phyloP scores from a whole-genome alignment of 2,797 vertebrate species.

The Cynopterus sphinx region DNA sequence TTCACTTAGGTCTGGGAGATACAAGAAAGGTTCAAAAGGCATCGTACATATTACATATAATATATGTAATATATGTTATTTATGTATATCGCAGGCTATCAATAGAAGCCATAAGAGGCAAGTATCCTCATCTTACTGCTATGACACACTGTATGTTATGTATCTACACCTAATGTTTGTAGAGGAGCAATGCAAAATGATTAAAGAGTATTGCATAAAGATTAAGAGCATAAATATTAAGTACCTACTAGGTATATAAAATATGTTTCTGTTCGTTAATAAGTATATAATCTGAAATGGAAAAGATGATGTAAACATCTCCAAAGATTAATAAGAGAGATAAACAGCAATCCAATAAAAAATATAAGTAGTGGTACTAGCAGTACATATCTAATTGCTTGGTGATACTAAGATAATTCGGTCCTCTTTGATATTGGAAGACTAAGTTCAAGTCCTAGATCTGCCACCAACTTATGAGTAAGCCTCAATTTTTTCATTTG shows the following conservation, averaged over 20 bases:
- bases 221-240: not conserved
- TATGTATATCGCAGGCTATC: not conserved
- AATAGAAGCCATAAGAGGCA: not conserved
- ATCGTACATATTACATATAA: not conserved
- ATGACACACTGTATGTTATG: not conserved
- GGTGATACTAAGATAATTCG: not conserved
- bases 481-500: not conserved
- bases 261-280: not conserved
- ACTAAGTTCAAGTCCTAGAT: not conserved
- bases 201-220: not conserved
- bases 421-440: not conserved
- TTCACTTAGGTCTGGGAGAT: conserved; percentile 2
- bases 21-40: not conserved
- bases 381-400: not conserved
- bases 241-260: not conserved
- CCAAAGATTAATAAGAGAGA: conserved; percentile 19
- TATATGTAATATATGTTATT: not conserved
- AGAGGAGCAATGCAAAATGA: not conserved
- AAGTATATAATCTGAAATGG: not conserved
- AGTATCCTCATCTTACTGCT: not conserved
- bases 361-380: not conserved
- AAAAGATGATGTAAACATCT: not conserved
- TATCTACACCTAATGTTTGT: not conserved
- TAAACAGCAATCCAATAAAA: not conserved
- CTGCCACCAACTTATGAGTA: not conserved